Evolutionary conservation across 2,113 vertebrate species (phyloP).

Genomic region (Alligator sinensis): DNA sequence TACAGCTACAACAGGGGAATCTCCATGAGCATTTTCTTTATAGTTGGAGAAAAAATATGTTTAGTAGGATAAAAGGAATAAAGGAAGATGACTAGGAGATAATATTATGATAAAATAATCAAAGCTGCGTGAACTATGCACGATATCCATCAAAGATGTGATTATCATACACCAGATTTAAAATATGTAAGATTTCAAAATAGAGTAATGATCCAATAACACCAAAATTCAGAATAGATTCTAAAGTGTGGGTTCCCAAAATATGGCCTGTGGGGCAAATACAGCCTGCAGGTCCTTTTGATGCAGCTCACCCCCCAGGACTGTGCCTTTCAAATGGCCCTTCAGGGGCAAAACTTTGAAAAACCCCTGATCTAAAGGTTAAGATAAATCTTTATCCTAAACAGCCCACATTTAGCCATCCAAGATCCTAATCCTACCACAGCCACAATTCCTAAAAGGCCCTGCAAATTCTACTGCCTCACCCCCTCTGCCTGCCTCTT

Average conservation of each 20-base stretch:
- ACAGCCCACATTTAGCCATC: background rate
- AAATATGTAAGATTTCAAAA: background rate
- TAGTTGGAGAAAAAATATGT: background rate
- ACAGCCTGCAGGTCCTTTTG: too few relatives aligned
- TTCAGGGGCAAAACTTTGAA: too few relatives aligned
- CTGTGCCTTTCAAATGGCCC: too few relatives aligned
- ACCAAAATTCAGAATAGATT: background rate
- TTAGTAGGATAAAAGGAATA: background rate
- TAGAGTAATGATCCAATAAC: background rate
- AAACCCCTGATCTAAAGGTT: too few relatives aligned
- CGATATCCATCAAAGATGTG: background rate
- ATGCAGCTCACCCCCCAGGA: too few relatives aligned
- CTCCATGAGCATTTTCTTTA: background rate
- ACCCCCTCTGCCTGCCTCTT: background rate
- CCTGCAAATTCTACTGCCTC: background rate
- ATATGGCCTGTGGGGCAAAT: too few relatives aligned
- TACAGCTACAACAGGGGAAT: background rate
- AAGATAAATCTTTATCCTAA: background rate
- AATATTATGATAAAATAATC: background rate
- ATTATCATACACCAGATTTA: background rate
- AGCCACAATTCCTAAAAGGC: background rate
- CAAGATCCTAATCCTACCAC: background rate
- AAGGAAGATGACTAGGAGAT: background rate
- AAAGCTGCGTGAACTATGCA: background rate
- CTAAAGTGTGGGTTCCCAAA: background rate